Evolutionary conservation across 2,113 vertebrate genomes (phyloP), one percentile per base, ranked within the genome.

Genomic region (Amphilophus citrinellus): DNA sequence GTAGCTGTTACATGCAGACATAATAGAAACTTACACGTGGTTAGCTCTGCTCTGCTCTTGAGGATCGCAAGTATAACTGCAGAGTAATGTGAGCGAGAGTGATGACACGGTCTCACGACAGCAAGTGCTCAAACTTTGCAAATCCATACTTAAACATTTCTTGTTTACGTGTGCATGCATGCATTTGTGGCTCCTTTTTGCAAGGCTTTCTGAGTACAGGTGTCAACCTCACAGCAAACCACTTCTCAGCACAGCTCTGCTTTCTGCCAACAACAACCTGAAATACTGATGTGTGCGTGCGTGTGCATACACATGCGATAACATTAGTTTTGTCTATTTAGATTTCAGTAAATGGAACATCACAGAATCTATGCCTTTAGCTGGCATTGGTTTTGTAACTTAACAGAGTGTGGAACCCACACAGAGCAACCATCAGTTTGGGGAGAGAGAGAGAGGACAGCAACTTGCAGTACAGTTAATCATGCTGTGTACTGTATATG

Each of bases 21-120:
- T 63, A 77, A 14, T 61, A 53, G 88, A 89, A 84, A 89, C 83
- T 84, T 66, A 10, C 57, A 66, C 20, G 77, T 82, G 87, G 82
- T 90, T 85, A 61, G 47, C n/a, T 61, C 32, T 63, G 77, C 39
- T 32, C 4, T 37, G 61, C 68, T 73, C 47, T 73, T 53, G n/a
- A 80, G 53, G 71, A 79, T 86, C 32, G 60, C 78, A 71, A 53
- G 20, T 71, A 39, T 27, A 27, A 37, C 22, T 80, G 80, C 65
- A 80, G 30, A 76, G 57, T 78, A 58, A 84, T 81, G 82, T 65
- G 37, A 83, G 66, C 11, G 5, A 14, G 57, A 71, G 18, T 2
- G 11, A 80, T 17, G 13, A 11, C 1, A 3, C 32, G 9, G 20
- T 58, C 39, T 6, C 53, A 20, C 47, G 9, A 22, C 14, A 5